Conservation (phyloP, 2,888 invertebrate genomes). For the Lasioglossum malachurum region DNA sequence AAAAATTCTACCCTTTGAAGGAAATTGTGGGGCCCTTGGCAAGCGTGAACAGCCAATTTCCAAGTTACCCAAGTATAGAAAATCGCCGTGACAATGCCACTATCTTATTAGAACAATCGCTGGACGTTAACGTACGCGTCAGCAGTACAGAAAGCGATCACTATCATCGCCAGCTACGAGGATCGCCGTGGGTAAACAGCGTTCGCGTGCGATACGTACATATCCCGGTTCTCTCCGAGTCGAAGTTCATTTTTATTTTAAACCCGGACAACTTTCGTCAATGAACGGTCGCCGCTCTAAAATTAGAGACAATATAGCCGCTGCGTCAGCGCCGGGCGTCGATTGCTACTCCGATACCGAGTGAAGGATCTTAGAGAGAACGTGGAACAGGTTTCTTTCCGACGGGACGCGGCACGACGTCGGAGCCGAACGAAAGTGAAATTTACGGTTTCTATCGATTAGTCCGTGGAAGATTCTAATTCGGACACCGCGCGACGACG, state of each 20-base stretch:
- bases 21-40: neutral
- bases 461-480: neutral
- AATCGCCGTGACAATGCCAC: neutral
- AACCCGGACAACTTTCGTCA: conserved; percentile 42
- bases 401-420: neutral
- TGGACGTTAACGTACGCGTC: neutral
- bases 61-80: neutral
- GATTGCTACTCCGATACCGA: conserved; percentile 4
- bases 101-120: neutral
- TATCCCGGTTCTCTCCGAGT: neutral
- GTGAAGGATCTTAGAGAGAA: neutral
- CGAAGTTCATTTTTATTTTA: conserved; percentile 46
- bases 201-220: neutral
- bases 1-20: neutral
- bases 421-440: neutral
- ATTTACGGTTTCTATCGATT: conserved; percentile 17
- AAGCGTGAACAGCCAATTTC: neutral
- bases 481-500: neutral
- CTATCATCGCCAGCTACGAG: neutral
- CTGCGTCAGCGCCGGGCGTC: conserved; percentile 9
- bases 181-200: neutral
- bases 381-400: neutral
- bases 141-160: neutral
- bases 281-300: conserved; percentile 33
- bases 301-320: conserved; percentile 30